Base-by-base conservation (phyloP, 2,797 vertebrate species). In the Chaenodraco wilsoni region DNA sequence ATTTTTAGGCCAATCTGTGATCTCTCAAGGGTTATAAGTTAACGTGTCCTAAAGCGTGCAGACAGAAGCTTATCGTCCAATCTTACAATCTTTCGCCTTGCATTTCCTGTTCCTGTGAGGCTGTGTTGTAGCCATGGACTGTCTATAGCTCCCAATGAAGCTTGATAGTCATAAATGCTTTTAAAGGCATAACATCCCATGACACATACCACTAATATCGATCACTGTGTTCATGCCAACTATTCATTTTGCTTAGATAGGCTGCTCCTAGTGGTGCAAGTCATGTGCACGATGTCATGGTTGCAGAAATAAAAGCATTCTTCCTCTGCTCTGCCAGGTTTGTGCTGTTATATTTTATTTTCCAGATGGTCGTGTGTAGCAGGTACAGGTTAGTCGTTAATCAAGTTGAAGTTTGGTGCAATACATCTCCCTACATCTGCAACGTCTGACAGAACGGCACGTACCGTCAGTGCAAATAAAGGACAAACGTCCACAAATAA, bases 71-170 rank as follows among this genome's bases (percentile, higher is more conserved):
- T 59, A 84, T 84, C 61, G 61, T 65, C n/a, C 44, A 72, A 67
- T 27, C 62, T 65, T 60, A 72, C 1, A 0, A 83, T 85, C 76
- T 66, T 6, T n/a, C 8, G 48, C 37, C 49, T 59, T 64, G 54
- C 37, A 54, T 76, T 88, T 91, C 87, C 86, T 89, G 64, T 85
- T 84, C 61, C 70, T 79, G 70, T 79, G 31, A 9, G 19, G 44
- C 15, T 46, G 67, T 27, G 5, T 27, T 13, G 31, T 66, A n/a
- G 52, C 52, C 41, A 12, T 21, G n/a, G 12, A 54, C 10, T 37
- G 23, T 12, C 8, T 27, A 5, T 16, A 23, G 54, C 44, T 2
- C 13, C 15, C 66, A 65, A 19, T 37, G 3, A 31, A 14, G 33
- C 21, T 63, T 65, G 21, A 19, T 12, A 41, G 44, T 49, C 15